Evolutionary conservation across 2,888 invertebrate species (phyloP).

Genomic region (Drosophila fulvimacula): DNA sequence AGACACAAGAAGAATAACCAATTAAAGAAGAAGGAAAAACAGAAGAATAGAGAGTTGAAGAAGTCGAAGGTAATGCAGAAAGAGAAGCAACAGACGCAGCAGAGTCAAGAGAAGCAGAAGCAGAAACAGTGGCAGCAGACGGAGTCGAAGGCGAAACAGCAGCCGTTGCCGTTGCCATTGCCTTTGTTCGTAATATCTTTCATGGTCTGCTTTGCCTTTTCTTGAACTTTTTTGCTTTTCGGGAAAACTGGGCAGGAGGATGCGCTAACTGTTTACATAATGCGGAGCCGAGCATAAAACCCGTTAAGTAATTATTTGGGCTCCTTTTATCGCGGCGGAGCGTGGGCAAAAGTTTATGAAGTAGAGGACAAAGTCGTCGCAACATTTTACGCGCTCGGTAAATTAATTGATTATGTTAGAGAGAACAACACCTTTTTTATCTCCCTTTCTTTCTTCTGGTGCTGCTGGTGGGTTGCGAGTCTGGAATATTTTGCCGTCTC

Average conservation of each 20-base stretch:
- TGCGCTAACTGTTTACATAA: slow-evolving; percentile 59
- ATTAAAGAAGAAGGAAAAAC: not conserved
- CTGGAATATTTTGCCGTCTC: slow-evolving; percentile 14
- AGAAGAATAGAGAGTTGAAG: no score
- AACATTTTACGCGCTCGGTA: slow-evolving; percentile 54
- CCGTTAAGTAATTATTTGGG: slow-evolving; percentile 69
- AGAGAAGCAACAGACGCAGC: not conserved
- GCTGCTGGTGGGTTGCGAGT: not conserved
- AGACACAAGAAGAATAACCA: not conserved
- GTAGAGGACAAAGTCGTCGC: slow-evolving; percentile 57
- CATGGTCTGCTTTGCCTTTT: slow-evolving; percentile 36
- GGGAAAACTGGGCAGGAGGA: not conserved
- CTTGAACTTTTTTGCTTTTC: not conserved
- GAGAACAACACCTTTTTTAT: slow-evolving; percentile 48
- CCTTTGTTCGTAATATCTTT: slow-evolving; percentile 48
- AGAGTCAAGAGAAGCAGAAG: not conserved
- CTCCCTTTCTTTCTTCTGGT: slow-evolving; percentile 4
- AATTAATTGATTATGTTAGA: slow-evolving; percentile 61
- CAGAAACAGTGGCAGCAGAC: not conserved
- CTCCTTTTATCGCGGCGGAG: slow-evolving; percentile 11
- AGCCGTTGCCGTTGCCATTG: slow-evolving; percentile 19
- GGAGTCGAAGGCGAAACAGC: slow-evolving; percentile 1
- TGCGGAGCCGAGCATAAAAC: slow-evolving; percentile 65
- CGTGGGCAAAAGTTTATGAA: slow-evolving; percentile 45
- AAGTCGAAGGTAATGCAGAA: not conserved